phyloP scores from a whole-genome alignment of 1,140 invertebrate species.

The Drosophila ambigua region DNA sequence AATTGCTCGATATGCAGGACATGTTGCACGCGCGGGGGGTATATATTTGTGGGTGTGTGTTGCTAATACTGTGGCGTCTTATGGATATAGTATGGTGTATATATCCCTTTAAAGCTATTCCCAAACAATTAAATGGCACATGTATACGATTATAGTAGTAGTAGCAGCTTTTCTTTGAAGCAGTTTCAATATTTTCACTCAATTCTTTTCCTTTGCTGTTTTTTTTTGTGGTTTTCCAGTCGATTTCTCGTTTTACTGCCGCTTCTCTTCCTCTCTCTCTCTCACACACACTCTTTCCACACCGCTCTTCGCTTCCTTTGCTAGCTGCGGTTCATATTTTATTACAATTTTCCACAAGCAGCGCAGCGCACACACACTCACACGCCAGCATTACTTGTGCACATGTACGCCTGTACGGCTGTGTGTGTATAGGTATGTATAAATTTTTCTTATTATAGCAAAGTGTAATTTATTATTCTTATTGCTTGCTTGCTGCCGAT shows the following conservation, averaged over 20 bases:
- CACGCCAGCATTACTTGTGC: slow-evolving; percentile 59
- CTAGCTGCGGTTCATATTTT: slow-evolving; percentile 72
- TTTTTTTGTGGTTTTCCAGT: slow-evolving; percentile 55
- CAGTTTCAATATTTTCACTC: slow-evolving; percentile 59
- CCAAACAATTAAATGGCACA: slow-evolving; percentile 32
- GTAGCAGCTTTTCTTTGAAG: not conserved
- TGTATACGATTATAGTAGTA: too few species aligned
- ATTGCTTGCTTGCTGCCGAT: slow-evolving; percentile 64
- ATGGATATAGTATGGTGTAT: slow-evolving; percentile 22
- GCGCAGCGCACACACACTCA: slow-evolving; percentile 41
- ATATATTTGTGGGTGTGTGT: slow-evolving; percentile 19
- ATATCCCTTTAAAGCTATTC: slow-evolving; percentile 45
- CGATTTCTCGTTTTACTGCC: slow-evolving; percentile 39
- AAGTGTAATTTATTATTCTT: slow-evolving; percentile 83
- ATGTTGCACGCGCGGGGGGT: slow-evolving; percentile 52
- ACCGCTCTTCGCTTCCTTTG: too few species aligned
- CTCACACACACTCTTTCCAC: too few species aligned
- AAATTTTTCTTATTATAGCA: slow-evolving; percentile 83
- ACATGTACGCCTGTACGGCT: slow-evolving; percentile 43
- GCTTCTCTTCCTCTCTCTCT: slow-evolving; percentile 18
- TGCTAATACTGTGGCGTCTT: slow-evolving; percentile 65
- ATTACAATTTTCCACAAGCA: slow-evolving; percentile 75
- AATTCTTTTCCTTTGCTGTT: slow-evolving; percentile 56
- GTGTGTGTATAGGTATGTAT: slow-evolving; percentile 57
- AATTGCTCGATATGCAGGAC: slow-evolving; percentile 84